These are phyloP conservation scores for Macrosteles quadrilineatus DNA, from an alignment of 1,140 invertebrate genomes.

Conservation along the genomic window DNA sequence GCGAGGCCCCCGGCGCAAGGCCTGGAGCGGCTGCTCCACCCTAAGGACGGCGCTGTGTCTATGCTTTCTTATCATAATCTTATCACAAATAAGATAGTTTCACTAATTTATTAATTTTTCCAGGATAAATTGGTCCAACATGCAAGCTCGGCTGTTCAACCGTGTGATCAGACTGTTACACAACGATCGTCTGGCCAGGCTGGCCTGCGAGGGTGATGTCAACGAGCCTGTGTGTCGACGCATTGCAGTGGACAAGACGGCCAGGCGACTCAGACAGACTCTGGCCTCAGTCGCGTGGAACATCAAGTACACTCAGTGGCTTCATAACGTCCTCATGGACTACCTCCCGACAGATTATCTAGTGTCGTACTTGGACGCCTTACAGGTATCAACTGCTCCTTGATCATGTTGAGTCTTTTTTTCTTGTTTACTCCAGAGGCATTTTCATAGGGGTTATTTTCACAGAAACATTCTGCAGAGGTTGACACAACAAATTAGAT, in stretches of 20 bases:
- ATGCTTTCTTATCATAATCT: too few species aligned
- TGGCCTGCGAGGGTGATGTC: constrained; percentile 58
- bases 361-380: constrained; percentile 74
- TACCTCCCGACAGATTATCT: constrained; percentile 68
- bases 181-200: constrained; percentile 65
- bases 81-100: too few species aligned
- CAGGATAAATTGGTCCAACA: constrained; percentile 65
- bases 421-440: too few species aligned
- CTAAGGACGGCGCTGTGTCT: too few species aligned
- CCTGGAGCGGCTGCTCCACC: too few species aligned
- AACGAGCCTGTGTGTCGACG: constrained; percentile 68
- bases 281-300: constrained; percentile 71
- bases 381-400: too few species aligned
- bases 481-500: too few species aligned
- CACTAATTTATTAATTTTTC: constrained; percentile 33
- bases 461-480: too few species aligned
- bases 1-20: too few species aligned
- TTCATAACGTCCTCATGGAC: constrained; percentile 74
- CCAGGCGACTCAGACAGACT: constrained; percentile 65
- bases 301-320: constrained; percentile 71
- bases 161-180: constrained; percentile 69
- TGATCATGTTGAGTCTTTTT: too few species aligned
- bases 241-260: constrained; percentile 69
- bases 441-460: too few species aligned
- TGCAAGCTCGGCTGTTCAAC: constrained; percentile 67